A percentile compares a stretch with the other conserved stretches of the same genome.
These are phyloP conservation scores for Diogma glabrata DNA, from an alignment of 2,888 invertebrate species.

Conservation along the genomic window DNA sequence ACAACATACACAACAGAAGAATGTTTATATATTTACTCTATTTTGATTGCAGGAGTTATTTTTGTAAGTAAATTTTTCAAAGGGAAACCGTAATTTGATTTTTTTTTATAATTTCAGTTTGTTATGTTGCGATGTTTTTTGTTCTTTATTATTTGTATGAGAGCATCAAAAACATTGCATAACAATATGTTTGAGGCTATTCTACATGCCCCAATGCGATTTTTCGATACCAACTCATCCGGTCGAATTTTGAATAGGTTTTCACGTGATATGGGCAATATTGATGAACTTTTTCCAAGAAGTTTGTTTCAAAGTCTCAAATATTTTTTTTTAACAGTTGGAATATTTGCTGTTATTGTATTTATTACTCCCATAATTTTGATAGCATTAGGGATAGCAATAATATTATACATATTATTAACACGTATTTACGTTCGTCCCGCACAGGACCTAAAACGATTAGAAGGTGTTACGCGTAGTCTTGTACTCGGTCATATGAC, in stretches of 20 bases:
- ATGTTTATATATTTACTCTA: conserved; percentile 34
- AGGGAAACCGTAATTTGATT: too few relatives aligned
- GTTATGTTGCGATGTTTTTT: conserved; percentile 46
- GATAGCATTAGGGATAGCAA: conserved; percentile 52
- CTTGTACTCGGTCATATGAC: conserved; percentile 87
- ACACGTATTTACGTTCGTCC: conserved; percentile 58
- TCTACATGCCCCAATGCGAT: conserved; percentile 63
- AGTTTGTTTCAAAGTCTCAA: conserved; percentile 43
- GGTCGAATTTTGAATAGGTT: conserved; percentile 64
- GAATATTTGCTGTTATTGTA: conserved; percentile 60
- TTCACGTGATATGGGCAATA: conserved; percentile 58
- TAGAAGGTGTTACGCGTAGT: conserved; percentile 67
- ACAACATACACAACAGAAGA: conserved; percentile 21
- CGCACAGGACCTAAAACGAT: conserved; percentile 60
- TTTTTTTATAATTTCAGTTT: too few relatives aligned
- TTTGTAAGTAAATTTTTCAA: conserved; percentile 25
- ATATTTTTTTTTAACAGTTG: conserved; percentile 49
- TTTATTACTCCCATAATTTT: conserved; percentile 57
- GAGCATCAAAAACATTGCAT: conserved; percentile 64
- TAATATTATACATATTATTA: conserved; percentile 48
- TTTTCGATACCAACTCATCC: conserved; percentile 78
- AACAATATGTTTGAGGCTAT: conserved; percentile 74
- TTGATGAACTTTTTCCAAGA: conserved; percentile 45
- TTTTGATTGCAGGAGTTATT: conserved; percentile 8
- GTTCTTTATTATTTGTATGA: conserved; percentile 68